These are phyloP conservation scores for Meda fulgida DNA, from an alignment of 2,797 vertebrate genomes.

Conservation along the genomic window DNA sequence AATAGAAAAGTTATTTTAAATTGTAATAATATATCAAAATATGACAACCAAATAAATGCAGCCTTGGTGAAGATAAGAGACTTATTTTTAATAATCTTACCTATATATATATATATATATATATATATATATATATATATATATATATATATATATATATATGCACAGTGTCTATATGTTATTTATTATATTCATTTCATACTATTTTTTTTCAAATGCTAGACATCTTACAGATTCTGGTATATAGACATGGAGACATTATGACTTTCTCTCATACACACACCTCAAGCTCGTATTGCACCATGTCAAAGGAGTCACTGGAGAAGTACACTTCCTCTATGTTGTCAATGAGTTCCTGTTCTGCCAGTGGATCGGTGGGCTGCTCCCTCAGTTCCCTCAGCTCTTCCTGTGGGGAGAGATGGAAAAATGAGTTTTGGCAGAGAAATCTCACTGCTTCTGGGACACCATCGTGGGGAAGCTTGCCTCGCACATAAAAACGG, in stretches of 20 bases:
- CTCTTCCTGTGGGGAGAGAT: constrained; percentile 83
- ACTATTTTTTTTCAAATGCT: neutral
- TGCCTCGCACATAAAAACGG: constrained; percentile 11
- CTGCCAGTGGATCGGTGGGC: constrained; percentile 90
- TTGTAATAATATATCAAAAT: too few relatives aligned
- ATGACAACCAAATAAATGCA: too few relatives aligned
- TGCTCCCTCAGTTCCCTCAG: constrained; percentile 91
- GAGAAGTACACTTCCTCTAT: constrained; percentile 97
- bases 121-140: too few relatives aligned
- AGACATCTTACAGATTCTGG: neutral
- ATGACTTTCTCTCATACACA: constrained; percentile 6
- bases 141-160: neutral
- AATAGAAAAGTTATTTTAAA: too few relatives aligned
- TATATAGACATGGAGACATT: neutral
- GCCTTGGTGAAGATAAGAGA: too few relatives aligned
- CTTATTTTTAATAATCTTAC: too few relatives aligned
- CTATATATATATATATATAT: too few relatives aligned
- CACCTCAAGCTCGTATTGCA: constrained; percentile 95
- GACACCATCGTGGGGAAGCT: constrained; percentile 2
- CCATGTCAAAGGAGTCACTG: constrained; percentile 94
- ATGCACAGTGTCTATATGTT: neutral
- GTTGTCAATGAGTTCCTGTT: constrained; percentile 96
- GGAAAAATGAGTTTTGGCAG: neutral
- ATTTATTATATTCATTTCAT: neutral
- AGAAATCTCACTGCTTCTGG: constrained; percentile 29